Evolutionary conservation across 2,113 vertebrate genomes (phyloP).

Genomic region (Manacus vitellinus): DNA sequence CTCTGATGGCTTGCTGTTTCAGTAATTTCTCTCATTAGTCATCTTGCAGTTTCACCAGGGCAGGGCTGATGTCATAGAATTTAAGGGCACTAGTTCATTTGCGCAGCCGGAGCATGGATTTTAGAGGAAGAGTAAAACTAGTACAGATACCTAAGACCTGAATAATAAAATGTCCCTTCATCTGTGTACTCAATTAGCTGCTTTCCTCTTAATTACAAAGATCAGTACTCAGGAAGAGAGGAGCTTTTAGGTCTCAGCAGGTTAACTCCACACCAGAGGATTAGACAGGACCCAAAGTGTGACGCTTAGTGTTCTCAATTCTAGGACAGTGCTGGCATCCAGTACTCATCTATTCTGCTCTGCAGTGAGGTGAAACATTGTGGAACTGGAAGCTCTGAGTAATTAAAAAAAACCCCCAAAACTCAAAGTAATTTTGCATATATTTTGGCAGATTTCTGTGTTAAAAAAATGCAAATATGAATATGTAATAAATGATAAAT

Average conservation of each 20-base stretch:
- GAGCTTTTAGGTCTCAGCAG: constrained; percentile 52
- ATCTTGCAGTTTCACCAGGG: background rate
- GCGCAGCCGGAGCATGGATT: background rate
- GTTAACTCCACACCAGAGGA: constrained; percentile 43
- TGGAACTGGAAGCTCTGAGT: background rate
- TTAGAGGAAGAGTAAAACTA: constrained; percentile 4
- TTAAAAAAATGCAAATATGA: constrained; percentile 4
- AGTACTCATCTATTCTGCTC: background rate
- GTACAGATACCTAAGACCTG: background rate
- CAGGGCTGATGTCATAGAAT: background rate
- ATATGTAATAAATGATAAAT: constrained; percentile 51
- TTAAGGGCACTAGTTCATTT: constrained; percentile 26
- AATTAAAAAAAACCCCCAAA: background rate
- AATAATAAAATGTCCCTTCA: constrained; percentile 27
- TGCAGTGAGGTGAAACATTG: background rate
- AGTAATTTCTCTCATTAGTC: background rate
- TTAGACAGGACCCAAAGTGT: constrained; percentile 27
- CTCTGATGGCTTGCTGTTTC: background rate
- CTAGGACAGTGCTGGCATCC: background rate
- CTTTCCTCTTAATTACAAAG: constrained; percentile 35
- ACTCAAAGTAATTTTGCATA: background rate
- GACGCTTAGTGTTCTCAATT: constrained; percentile 23
- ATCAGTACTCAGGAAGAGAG: constrained; percentile 34
- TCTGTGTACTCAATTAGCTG: constrained; percentile 34
- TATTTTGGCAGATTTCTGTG: background rate